phyloP scores from a whole-genome alignment of 1,140 invertebrate species.

The Platyscapa corneri region DNA sequence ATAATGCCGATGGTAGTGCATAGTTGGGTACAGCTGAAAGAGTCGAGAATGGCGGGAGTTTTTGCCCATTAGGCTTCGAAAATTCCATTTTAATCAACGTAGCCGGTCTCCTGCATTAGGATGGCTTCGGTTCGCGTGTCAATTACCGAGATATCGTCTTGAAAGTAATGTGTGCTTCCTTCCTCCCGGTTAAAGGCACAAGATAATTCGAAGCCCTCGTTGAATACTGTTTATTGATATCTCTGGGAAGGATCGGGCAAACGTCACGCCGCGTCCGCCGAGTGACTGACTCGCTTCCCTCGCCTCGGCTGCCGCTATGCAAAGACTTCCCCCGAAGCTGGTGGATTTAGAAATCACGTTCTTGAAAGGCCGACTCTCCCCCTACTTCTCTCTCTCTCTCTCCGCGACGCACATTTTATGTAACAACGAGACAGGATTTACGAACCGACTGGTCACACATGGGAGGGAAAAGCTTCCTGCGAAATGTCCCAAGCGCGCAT shows the following conservation, averaged over 20 bases:
- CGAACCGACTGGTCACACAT: neutral
- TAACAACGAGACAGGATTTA: conserved; percentile 48
- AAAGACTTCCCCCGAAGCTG: neutral
- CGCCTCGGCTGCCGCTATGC: neutral
- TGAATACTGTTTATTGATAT: conserved; percentile 44
- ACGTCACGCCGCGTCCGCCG: conserved; percentile 35
- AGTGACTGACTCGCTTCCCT: conserved; percentile 48
- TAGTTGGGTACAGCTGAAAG: neutral
- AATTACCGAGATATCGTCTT: conserved; percentile 46
- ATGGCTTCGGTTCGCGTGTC: conserved; percentile 28
- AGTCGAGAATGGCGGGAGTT: neutral
- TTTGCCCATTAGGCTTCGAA: conserved; percentile 31
- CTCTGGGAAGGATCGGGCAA: conserved; percentile 29
- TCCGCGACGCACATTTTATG: conserved; percentile 28
- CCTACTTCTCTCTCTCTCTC: neutral
- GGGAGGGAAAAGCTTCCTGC: conserved; percentile 25
- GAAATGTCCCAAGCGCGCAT: neutral
- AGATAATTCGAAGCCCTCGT: conserved; percentile 33
- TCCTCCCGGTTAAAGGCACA: neutral
- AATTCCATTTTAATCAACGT: conserved; percentile 47
- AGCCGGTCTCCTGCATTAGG: conserved; percentile 17
- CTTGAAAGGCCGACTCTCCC: neutral
- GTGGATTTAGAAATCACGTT: conserved; percentile 50
- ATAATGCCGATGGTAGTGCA: neutral
- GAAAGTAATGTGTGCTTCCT: conserved; percentile 34